phyloP scores from a whole-genome alignment of 2,888 invertebrate genomes.

The Gymnocheta viridis region DNA sequence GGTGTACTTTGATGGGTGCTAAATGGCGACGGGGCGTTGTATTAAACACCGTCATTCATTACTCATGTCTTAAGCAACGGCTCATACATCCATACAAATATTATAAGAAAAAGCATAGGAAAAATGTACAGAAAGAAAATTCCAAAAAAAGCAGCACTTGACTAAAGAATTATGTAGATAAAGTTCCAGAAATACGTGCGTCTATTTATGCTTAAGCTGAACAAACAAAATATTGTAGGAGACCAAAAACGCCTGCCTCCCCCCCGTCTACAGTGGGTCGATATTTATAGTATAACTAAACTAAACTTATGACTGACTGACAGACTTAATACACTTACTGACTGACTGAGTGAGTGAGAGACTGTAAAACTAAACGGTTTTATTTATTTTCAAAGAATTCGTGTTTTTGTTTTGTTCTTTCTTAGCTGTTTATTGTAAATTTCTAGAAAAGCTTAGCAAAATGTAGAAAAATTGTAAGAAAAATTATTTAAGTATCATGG shows the following conservation, averaged over 20 bases:
- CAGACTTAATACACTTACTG: slow-evolving; percentile 49
- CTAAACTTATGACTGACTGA: slow-evolving; percentile 57
- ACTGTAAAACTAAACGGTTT: slow-evolving; percentile 51
- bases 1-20: slow-evolving; percentile 60
- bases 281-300: slow-evolving; percentile 21
- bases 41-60: slow-evolving; percentile 67
- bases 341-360: slow-evolving; percentile 44
- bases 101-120: not conserved
- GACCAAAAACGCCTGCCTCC: slow-evolving; percentile 13
- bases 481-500: slow-evolving; percentile 41
- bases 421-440: slow-evolving; percentile 32
- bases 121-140: slow-evolving; percentile 16
- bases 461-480: slow-evolving; percentile 26
- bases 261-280: slow-evolving; percentile 33
- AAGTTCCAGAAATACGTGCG: slow-evolving; percentile 55
- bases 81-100: slow-evolving; percentile 30
- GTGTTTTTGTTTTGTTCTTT: not conserved
- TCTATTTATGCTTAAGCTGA: slow-evolving; percentile 26
- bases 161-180: not conserved
- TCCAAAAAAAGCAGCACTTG: slow-evolving; percentile 16
- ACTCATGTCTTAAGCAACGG: slow-evolving; percentile 51
- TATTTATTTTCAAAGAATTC: slow-evolving; percentile 55
- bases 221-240: slow-evolving; percentile 52
- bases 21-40: slow-evolving; percentile 66
- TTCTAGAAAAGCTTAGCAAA: slow-evolving; percentile 31